A percentile compares a stretch with the other conserved stretches of the same genome.
These are phyloP conservation scores for Tragelaphus scriptus DNA, from an alignment of 2,113 vertebrate species.

Conservation along the genomic window DNA sequence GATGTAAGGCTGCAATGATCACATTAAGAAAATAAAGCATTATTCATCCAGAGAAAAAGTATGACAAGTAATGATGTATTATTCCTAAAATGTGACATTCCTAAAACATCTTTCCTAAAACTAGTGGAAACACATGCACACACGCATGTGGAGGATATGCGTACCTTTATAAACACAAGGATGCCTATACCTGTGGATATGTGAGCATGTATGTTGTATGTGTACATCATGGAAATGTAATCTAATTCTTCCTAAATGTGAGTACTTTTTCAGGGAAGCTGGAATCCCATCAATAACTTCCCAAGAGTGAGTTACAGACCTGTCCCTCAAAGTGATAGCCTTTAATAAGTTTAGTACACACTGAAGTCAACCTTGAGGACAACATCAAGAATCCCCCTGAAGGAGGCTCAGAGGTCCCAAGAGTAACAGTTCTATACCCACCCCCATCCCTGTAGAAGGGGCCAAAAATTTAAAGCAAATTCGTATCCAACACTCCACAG, in stretches of 20 bases:
- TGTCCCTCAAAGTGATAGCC: background rate
- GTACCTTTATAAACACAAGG: background rate
- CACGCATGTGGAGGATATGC: background rate
- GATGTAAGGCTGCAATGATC: background rate
- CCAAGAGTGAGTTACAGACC: background rate
- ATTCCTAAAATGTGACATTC: slow-evolving; percentile 10
- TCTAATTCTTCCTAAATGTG: background rate
- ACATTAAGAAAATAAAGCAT: slow-evolving; percentile 56
- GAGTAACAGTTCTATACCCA: background rate
- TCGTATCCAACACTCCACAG: background rate
- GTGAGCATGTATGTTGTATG: background rate
- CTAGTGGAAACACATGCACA: background rate
- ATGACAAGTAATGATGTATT: background rate
- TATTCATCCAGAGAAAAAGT: slow-evolving; percentile 23
- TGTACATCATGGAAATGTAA: background rate
- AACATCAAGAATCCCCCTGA: background rate
- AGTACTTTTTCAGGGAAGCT: background rate
- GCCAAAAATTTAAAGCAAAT: background rate
- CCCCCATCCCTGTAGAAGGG: background rate
- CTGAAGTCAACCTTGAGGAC: background rate
- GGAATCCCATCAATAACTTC: background rate
- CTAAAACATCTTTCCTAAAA: slow-evolving; percentile 1
- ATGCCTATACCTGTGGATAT: background rate
- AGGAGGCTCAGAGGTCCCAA: background rate
- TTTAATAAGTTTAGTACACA: background rate